A percentile compares a stretch with the other conserved stretches of the same genome.
These are phyloP conservation scores for Drosophila hydei DNA, from an alignment of 1,140 invertebrate species.

Conservation along the genomic window DNA sequence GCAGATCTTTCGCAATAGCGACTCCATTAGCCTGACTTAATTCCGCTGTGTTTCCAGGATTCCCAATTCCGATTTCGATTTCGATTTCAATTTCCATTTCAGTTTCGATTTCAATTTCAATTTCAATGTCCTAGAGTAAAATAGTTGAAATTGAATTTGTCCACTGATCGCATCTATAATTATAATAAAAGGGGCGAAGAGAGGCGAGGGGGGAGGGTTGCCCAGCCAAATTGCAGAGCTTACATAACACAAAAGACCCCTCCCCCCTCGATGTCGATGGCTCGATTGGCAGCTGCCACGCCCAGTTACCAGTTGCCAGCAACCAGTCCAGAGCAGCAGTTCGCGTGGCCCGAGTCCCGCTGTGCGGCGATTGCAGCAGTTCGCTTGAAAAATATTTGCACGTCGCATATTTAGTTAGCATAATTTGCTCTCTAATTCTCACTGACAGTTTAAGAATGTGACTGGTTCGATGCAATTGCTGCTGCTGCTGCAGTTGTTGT, in stretches of 20 bases:
- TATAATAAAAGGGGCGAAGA: conserved; percentile 32
- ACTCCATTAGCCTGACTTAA: not conserved
- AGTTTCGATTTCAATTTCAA: not conserved
- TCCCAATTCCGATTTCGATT: not conserved
- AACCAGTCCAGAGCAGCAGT: conserved; percentile 1
- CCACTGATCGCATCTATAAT: conserved; percentile 59
- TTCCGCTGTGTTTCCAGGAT: not conserved
- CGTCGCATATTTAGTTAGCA: conserved; percentile 70
- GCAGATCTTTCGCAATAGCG: conserved; percentile 28
- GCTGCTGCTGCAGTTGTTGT: conserved; percentile 23
- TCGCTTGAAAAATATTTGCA: conserved; percentile 40
- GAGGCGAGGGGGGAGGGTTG: not conserved
- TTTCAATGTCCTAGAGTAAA: not conserved
- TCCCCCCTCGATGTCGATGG: not conserved
- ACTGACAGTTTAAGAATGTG: conserved; percentile 67
- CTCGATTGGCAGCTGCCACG: conserved; percentile 40
- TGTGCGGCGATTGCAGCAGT: conserved; percentile 8
- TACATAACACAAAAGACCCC: conserved; percentile 30
- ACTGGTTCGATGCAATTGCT: conserved; percentile 30
- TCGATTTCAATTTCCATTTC: not conserved
- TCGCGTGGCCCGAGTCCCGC: conserved; percentile 26
- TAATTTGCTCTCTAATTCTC: conserved; percentile 74
- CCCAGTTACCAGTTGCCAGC: conserved; percentile 25
- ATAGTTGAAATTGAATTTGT: conserved; percentile 42
- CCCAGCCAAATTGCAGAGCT: conserved; percentile 39